Conservation (phyloP, 2,888 invertebrate genomes). For the Lepidonotus clava region DNA sequence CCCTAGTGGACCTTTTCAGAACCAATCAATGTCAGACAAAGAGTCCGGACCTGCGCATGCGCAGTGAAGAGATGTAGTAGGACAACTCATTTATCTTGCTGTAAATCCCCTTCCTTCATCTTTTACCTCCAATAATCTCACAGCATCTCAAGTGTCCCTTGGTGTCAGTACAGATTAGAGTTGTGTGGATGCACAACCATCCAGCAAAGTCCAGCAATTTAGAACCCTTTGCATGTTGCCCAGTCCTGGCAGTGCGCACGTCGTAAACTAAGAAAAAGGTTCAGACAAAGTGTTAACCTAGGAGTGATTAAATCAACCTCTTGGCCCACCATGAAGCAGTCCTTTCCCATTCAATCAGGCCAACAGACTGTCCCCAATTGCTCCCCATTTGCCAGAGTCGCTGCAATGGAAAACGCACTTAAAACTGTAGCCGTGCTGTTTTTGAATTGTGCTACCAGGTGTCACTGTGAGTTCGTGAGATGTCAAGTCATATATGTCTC, state of each 20-base stretch:
- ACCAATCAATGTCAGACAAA: conserved; percentile 23
- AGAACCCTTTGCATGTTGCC: no score
- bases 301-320: neutral
- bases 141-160: neutral
- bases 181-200: neutral
- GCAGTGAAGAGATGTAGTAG: neutral
- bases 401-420: no score
- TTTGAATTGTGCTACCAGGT: no score
- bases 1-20: conserved; percentile 2
- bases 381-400: neutral
- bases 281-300: neutral
- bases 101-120: neutral
- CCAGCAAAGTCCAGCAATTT: neutral
- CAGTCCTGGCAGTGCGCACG: no score
- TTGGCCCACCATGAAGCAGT: neutral
- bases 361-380: neutral
- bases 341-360: neutral
- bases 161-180: neutral
- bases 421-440: no score
- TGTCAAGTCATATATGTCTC: no score
- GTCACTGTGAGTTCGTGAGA: no score
- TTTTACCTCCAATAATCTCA: neutral
- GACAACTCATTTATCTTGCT: conserved; percentile 1
- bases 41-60: neutral
- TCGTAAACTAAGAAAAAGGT: no score